Base-by-base conservation (phyloP, 2,888 invertebrate species). In the Lithodes maja region DNA sequence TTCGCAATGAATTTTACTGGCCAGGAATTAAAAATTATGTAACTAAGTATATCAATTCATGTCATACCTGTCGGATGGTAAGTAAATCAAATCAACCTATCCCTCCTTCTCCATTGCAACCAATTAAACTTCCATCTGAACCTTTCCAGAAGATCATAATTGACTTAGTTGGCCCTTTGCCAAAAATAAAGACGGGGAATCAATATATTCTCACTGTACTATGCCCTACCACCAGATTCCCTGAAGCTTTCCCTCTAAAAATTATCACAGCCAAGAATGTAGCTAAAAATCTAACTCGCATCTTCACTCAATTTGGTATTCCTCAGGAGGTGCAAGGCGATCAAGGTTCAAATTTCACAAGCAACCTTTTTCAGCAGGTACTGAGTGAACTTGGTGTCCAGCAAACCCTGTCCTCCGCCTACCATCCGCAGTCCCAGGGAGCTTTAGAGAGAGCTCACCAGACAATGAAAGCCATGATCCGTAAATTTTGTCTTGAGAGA, bases 381-480 rank as follows among this genome's bases (percentile, higher is more conserved):
- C 3, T 78, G 2, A n/a, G 68, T 2, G n/a, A 52, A 9, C 7
- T 85, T 3, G 55, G 50, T 61, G 50, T 79, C 3, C 1, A 52
- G 33, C 33, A 50, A 17, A 53, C 33, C 49, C 17, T 74, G 9
- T 75, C 52, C 3, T 33, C 75, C 17, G 84, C 75, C 9, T 75
- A 84, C 33, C 54, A 53, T 52, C 84, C 84, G 2, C 5, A 84
- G 55, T 75, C 75, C 9, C 85, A 85, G 15, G 85, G 85, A n/a
- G 15, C 9, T 1, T 5, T 85, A 49, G 77, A 85, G 33, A 2
- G 78, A 9, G 77, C 52, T 17, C 61, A 85, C 7, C 78, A 85
- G 50, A 85, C 78, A 5, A 2, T 85, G 12, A 85, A 85, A 33
- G 50, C 53, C 3, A 61, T 78, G 68, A 12, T 85, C 1, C 52